These are phyloP conservation scores for Spodoptera picta DNA, from an alignment of 2,888 invertebrate genomes.

Conservation along the genomic window DNA sequence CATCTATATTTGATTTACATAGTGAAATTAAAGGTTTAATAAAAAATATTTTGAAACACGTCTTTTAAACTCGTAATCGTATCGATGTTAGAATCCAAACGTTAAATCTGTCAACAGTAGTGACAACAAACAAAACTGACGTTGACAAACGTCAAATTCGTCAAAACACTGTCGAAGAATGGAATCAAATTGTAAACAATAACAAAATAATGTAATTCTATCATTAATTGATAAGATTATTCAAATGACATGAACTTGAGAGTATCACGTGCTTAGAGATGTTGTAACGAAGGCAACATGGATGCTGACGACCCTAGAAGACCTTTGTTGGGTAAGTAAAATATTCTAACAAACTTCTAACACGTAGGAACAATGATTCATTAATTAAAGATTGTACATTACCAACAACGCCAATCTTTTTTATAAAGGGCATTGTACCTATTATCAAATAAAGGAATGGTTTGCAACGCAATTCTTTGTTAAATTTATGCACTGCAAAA, in stretches of 20 bases:
- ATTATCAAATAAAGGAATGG: background rate
- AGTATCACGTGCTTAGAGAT: constrained; percentile 22
- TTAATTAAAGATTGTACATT: background rate
- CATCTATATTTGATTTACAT: too few relatives aligned
- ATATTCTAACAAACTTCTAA: background rate
- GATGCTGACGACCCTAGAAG: constrained; percentile 67
- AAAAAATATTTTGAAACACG: too few relatives aligned
- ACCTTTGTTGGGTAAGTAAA: constrained; percentile 65
- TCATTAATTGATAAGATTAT: constrained; percentile 48
- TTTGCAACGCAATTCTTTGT: constrained; percentile 1
- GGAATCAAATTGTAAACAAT: constrained; percentile 40
- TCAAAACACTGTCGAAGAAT: constrained; percentile 6
- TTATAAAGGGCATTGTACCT: background rate
- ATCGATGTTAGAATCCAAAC: constrained; percentile 12
- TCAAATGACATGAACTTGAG: constrained; percentile 33
- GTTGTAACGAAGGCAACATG: constrained; percentile 55
- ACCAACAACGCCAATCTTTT: too few relatives aligned
- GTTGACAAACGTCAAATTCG: constrained; percentile 19
- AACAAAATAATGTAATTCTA: constrained; percentile 52
- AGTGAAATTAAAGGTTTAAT: too few relatives aligned
- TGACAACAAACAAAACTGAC: constrained; percentile 14
- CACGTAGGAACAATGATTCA: background rate
- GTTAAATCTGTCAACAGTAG: constrained; percentile 8
- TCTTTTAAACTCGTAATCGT: too few relatives aligned
- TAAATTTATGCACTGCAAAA: too few relatives aligned